These are phyloP conservation scores for Acanthosepion lycidas DNA, from an alignment of 2,888 invertebrate species.

Conservation along the genomic window DNA sequence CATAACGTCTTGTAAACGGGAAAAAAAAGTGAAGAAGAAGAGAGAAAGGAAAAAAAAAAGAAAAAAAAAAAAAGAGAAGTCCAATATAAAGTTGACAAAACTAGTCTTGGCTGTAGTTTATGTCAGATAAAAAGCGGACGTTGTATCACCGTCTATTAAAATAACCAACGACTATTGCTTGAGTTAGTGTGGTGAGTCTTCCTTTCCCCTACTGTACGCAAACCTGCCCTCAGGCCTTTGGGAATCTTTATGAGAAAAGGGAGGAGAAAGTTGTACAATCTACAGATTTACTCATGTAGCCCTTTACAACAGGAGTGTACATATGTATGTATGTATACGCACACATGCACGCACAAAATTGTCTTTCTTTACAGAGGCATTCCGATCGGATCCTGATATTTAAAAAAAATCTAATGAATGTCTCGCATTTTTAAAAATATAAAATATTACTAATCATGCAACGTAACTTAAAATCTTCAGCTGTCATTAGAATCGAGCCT, in stretches of 20 bases:
- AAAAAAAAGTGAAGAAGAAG: not conserved
- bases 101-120: not conserved
- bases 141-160: not conserved
- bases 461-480: slow-evolving; percentile 6
- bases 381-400: not conserved
- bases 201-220: not conserved
- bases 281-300: not conserved
- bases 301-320: not conserved
- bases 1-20: too few relatives aligned
- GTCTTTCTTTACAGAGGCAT: not conserved
- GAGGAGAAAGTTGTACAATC: not conserved
- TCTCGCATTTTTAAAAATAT: not conserved
- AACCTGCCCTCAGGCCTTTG: not conserved
- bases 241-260: slow-evolving; percentile 13
- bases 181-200: not conserved
- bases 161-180: not conserved
- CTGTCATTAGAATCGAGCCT: not conserved
- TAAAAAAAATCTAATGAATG: not conserved
- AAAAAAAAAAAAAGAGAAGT: not conserved
- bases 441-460: not conserved
- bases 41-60: not conserved
- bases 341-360: too few relatives aligned
- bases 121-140: slow-evolving; percentile 16
- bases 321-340: too few relatives aligned
- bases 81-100: not conserved